phyloP scores from a whole-genome alignment of 2,888 invertebrate species.

The Euspilapteryx auroguttella region DNA sequence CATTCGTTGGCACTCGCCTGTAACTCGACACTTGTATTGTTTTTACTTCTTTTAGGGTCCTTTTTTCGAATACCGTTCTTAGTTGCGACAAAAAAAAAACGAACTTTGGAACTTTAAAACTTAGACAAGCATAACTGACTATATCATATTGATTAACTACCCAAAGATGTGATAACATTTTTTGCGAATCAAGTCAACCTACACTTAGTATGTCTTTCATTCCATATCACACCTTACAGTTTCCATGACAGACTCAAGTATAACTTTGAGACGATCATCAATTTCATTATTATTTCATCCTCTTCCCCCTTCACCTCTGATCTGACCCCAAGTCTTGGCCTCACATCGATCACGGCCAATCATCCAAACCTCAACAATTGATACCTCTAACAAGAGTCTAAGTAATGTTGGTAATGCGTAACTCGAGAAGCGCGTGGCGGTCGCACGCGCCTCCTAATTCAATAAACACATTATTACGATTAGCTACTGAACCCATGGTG shows the following conservation, averaged over 20 bases:
- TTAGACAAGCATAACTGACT: too few relatives aligned
- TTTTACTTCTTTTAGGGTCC: constrained; percentile 20
- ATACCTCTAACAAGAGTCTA: too few relatives aligned
- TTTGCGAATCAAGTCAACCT: too few relatives aligned
- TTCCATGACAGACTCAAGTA: too few relatives aligned
- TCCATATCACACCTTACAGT: too few relatives aligned
- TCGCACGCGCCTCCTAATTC: constrained; percentile 56
- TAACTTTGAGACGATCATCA: too few relatives aligned
- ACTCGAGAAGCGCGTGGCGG: constrained; percentile 29
- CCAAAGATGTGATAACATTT: too few relatives aligned
- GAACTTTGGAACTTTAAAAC: neutral
- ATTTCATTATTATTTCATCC: too few relatives aligned
- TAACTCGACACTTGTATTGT: constrained; percentile 58
- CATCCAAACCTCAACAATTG: constrained; percentile 18
- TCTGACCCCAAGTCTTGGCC: neutral
- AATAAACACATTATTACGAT: constrained; percentile 62
- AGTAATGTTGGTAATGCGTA: too few relatives aligned
- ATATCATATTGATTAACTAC: too few relatives aligned
- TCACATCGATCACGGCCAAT: constrained; percentile 1
- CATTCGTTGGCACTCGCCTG: constrained; percentile 35
- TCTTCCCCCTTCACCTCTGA: too few relatives aligned
- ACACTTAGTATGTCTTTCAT: too few relatives aligned
- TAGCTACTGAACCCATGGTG: constrained; percentile 28
- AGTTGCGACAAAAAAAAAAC: neutral
- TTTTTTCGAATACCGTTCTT: neutral